These are phyloP conservation scores for Sternarchorhynchus goeldii DNA, from an alignment of 2,797 vertebrate genomes.

Conservation along the genomic window DNA sequence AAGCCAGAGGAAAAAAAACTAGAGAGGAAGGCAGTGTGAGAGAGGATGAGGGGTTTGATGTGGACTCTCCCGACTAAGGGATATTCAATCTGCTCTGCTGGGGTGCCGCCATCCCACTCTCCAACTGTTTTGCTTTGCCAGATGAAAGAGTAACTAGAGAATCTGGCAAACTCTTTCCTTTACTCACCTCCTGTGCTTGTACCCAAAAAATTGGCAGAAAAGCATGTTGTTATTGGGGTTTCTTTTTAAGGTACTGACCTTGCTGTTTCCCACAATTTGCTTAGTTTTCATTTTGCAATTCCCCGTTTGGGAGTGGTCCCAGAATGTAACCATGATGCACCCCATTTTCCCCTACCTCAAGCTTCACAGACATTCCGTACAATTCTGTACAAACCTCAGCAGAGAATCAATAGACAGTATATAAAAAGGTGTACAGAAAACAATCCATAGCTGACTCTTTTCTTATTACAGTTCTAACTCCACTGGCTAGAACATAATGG, in stretches of 20 bases:
- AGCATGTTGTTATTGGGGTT: slow-evolving; percentile 41
- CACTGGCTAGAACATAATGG: neutral
- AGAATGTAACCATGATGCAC: slow-evolving; percentile 1
- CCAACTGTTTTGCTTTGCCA: slow-evolving; percentile 70
- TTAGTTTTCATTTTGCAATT: slow-evolving; percentile 59
- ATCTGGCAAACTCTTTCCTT: slow-evolving; percentile 84
- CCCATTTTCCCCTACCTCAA: neutral
- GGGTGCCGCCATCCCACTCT: slow-evolving; percentile 11
- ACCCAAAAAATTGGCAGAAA: slow-evolving; percentile 72
- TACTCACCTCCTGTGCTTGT: slow-evolving; percentile 81
- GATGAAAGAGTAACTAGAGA: slow-evolving; percentile 93
- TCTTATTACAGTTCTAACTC: neutral
- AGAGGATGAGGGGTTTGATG: slow-evolving; percentile 63
- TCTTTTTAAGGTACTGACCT: slow-evolving; percentile 31
- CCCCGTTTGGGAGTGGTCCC: slow-evolving; percentile 26
- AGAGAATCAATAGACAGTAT: neutral
- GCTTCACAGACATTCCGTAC: neutral
- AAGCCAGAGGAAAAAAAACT: slow-evolving; percentile 22
- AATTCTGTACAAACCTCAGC: too few species aligned
- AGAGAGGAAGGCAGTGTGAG: slow-evolving; percentile 36
- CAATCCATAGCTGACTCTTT: neutral
- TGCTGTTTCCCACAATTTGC: slow-evolving; percentile 32
- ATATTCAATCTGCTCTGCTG: slow-evolving; percentile 72
- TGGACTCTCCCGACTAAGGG: slow-evolving; percentile 76
- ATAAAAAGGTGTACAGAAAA: neutral